A percentile compares a stretch with the other conserved stretches of the same genome.
Evolutionary conservation across 2,113 vertebrate species (phyloP).

Genomic region (Mus spicilegus): DNA sequence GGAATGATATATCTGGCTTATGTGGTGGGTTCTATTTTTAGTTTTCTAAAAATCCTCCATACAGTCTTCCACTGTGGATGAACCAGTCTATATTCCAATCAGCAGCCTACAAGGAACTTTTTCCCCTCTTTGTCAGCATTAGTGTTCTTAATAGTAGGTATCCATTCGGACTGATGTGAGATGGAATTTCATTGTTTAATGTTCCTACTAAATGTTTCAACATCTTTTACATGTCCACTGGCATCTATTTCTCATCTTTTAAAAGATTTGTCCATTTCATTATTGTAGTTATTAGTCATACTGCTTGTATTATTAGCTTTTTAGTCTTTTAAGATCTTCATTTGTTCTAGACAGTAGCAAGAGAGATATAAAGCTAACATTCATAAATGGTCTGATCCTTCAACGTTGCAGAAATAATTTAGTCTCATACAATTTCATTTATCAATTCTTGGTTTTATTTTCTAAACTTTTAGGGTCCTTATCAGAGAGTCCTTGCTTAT

Average conservation of each 20-base stretch:
- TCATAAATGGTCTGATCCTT: background rate
- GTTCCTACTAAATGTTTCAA: background rate
- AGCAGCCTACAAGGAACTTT: background rate
- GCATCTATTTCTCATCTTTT: background rate
- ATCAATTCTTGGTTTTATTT: background rate
- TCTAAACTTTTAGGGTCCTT: background rate
- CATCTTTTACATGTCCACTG: background rate
- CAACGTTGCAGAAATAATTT: background rate
- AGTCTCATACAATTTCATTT: background rate
- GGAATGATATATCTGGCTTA: background rate
- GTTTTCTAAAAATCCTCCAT: background rate
- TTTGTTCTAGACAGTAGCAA: background rate
- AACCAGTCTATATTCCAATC: background rate
- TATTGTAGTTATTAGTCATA: background rate
- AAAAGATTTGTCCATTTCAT: background rate
- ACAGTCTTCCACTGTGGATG: background rate
- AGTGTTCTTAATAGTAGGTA: background rate
- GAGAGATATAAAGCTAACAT: background rate
- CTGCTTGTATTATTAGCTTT: background rate
- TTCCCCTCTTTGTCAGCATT: background rate
- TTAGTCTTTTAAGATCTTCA: background rate
- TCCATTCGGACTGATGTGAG: background rate
- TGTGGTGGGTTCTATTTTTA: background rate
- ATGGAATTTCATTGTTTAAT: background rate
- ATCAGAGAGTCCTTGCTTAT: background rate